Percentiles rank a stretch among this genome's conserved stretches.
Evolutionary conservation across 2,797 vertebrate genomes (phyloP).

Genomic region (Pyrocephalus nanus): DNA sequence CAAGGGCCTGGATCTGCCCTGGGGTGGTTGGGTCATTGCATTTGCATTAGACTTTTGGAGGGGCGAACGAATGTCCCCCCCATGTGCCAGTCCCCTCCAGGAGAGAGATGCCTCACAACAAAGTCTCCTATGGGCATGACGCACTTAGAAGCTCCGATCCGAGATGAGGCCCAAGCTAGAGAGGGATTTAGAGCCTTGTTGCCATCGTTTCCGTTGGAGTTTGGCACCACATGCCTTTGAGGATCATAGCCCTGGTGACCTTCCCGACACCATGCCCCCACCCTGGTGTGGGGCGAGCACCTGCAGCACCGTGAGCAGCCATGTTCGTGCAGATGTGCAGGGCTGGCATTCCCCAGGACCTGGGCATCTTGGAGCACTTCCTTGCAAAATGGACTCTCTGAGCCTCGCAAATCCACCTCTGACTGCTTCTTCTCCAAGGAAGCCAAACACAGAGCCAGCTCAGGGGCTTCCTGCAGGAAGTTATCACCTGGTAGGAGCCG

Average conservation of each 20-base stretch:
- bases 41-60: background rate
- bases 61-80: background rate
- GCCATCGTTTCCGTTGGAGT: background rate
- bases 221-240: background rate
- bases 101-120: background rate
- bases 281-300: background rate
- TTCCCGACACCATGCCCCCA: background rate
- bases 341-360: background rate
- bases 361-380: background rate
- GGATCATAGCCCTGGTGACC: background rate
- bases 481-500: background rate
- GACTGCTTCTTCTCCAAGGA: background rate
- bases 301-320: rapidly evolving
- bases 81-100: background rate
- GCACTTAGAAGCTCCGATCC: background rate
- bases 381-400: background rate
- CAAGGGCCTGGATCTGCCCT: background rate
- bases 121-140: rapidly evolving
- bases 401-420: background rate
- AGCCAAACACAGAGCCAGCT: background rate
- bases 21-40: background rate
- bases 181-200: background rate
- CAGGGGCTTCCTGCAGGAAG: background rate
- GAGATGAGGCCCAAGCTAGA: background rate
- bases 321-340: rapidly evolving